Percentiles rank a stretch among this genome's conserved stretches.
phyloP scores from a whole-genome alignment of 2,797 vertebrate species.

The Aeoliscus strigatus region DNA sequence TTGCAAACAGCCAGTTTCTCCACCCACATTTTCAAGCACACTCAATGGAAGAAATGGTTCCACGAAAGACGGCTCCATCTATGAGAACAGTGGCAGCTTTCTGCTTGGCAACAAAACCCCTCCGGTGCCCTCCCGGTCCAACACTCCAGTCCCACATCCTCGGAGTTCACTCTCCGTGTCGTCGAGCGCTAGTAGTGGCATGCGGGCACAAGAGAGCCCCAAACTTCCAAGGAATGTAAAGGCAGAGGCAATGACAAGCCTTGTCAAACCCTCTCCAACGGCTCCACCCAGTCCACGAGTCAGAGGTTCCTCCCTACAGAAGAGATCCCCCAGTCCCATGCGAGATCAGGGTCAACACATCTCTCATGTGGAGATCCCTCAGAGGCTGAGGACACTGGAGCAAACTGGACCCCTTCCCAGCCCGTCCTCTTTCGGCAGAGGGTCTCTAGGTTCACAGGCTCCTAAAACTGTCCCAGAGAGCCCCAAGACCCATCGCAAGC shows the following conservation, averaged over 20 bases:
- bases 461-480: constrained; percentile 72
- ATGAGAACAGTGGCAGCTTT: constrained; percentile 82
- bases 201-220: constrained; percentile 62
- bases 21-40: constrained; percentile 60
- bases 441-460: constrained; percentile 59
- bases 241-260: constrained; percentile 62
- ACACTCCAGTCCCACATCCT: constrained; percentile 70
- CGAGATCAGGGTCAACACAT: constrained; percentile 50
- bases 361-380: constrained; percentile 76
- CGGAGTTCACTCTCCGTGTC: constrained; percentile 55
- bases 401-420: constrained; percentile 69
- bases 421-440: constrained; percentile 76
- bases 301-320: constrained; percentile 72
- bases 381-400: constrained; percentile 71
- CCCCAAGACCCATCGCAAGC: constrained; percentile 63
- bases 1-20: constrained; percentile 52
- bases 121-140: constrained; percentile 73
- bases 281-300: constrained; percentile 65
- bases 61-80: constrained; percentile 74
- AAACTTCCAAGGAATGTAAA: constrained; percentile 54
- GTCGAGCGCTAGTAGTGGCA: constrained; percentile 21
- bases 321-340: constrained; percentile 81
- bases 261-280: constrained; percentile 57
- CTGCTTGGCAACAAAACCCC: constrained; percentile 66
- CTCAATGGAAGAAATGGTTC: constrained; percentile 76